phyloP scores from a whole-genome alignment of 2,113 vertebrate genomes.

The Apteryx mantelli region DNA sequence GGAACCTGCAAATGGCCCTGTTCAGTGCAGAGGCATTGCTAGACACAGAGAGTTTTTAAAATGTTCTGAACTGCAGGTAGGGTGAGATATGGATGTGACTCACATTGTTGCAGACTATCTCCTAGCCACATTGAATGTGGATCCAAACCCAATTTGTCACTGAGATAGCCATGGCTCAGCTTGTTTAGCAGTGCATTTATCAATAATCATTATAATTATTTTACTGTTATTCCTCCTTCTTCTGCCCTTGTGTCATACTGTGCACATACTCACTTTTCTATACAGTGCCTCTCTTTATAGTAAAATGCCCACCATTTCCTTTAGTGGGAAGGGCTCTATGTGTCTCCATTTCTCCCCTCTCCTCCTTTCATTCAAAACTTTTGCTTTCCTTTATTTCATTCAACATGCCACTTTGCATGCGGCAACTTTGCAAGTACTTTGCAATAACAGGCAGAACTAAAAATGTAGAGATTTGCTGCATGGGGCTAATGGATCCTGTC shows the following conservation, averaged over 20 bases:
- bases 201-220: neutral
- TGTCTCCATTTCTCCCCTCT: neutral
- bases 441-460: neutral
- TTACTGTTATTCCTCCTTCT: neutral
- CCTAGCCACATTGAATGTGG: neutral
- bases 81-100: neutral
- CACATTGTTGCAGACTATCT: rapidly evolving
- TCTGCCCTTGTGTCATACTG: neutral
- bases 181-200: neutral
- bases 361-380: neutral
- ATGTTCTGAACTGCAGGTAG: neutral
- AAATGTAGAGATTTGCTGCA: neutral
- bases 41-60: neutral
- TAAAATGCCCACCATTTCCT: neutral
- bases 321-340: neutral
- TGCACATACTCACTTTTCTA: neutral
- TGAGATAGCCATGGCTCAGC: neutral
- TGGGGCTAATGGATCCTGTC: neutral
- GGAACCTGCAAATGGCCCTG: neutral
- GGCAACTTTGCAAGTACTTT: neutral
- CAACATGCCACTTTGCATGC: neutral
- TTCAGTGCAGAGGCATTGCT: neutral
- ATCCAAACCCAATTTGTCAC: neutral
- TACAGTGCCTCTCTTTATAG: neutral
- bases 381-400: neutral